Evolutionary conservation across 2,797 vertebrate genomes (phyloP).

Genomic region (Pangasius mekongensis): DNA sequence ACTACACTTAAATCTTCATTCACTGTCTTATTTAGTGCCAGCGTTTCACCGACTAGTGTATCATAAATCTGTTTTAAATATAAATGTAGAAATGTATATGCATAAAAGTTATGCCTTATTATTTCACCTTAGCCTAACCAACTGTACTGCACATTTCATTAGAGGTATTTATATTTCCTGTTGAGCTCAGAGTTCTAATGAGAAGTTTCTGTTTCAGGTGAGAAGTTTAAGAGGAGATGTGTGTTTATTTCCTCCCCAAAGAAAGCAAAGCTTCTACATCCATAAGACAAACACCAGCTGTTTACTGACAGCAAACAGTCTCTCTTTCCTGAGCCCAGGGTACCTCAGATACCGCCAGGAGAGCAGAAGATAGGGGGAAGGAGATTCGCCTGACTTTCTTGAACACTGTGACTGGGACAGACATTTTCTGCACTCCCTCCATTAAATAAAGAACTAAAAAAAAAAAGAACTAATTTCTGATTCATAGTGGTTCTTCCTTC

Average conservation of each 20-base stretch:
- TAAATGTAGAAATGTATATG: not conserved
- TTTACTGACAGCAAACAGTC: constrained; percentile 74
- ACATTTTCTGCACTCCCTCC: not conserved
- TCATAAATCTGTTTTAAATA: constrained; percentile 10
- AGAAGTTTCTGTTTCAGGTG: constrained; percentile 46
- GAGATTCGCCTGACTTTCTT: constrained; percentile 41
- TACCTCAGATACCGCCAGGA: constrained; percentile 33
- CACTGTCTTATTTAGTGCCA: constrained; percentile 10
- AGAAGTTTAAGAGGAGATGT: constrained; percentile 67
- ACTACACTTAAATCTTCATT: constrained; percentile 24
- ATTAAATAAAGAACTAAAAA: not conserved
- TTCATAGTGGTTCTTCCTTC: not conserved
- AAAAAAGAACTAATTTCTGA: not conserved
- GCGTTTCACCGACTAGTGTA: not conserved
- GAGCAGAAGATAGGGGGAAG: constrained; percentile 5
- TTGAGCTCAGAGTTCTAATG: constrained; percentile 11
- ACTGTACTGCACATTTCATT: not conserved
- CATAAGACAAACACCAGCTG: constrained; percentile 81
- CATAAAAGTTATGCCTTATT: not conserved
- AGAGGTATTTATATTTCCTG: constrained; percentile 16
- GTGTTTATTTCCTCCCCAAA: constrained; percentile 71
- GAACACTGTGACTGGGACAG: constrained; percentile 24
- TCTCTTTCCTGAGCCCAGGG: constrained; percentile 54
- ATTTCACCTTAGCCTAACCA: not conserved
- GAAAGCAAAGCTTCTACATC: constrained; percentile 76